Evolutionary conservation across 2,113 vertebrate genomes (phyloP), one percentile per base, ranked within the genome.

Genomic region (Corvus hawaiiensis): DNA sequence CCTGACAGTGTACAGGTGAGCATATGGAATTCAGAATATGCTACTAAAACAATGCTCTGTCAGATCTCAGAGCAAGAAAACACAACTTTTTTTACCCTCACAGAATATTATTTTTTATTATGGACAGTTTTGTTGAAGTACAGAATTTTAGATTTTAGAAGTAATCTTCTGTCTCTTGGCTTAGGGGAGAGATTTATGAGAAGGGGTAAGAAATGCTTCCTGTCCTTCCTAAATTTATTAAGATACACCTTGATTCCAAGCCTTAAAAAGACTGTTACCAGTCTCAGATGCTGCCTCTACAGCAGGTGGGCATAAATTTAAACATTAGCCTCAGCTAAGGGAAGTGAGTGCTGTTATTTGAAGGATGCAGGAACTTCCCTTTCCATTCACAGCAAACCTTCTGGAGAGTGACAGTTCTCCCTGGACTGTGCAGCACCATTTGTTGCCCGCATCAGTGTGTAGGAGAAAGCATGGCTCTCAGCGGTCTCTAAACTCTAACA

Each of bases 391-490:
- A 3, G 30, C 35, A 85, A 82, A 79, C 11, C 19, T 52, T 6
- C 54, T 58, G 1, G 12, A 73, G 56, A n/a, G 18, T 11, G 8
- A 13, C 35, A 0, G 0, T 26, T 89, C 15, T 24, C 39, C 27
- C 17, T 43, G 54, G 52, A 26, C 30, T 33, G 13, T 61, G 54
- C 46, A 24, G 35, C 49, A 43, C 49, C 10, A 5, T 56, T 61
- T 63, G 16, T 24, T 82, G 61, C 61, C 52, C 30, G 41, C 26
- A 32, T 44, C 33, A 44, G 8, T 0, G 0, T 3, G 8, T 28
- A 69, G 83, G 44, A 79, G 52, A 48, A 87, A 91, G 49, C 0
- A 1, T 69, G 62, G 5, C 13, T 76, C 41, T 67, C 16, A 4
- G 27, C 46, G 41, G 7, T 24, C 52, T 35, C 3, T 27, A 58